Conservation (phyloP, 2,113 vertebrate species). For the Callipepla californica region DNA sequence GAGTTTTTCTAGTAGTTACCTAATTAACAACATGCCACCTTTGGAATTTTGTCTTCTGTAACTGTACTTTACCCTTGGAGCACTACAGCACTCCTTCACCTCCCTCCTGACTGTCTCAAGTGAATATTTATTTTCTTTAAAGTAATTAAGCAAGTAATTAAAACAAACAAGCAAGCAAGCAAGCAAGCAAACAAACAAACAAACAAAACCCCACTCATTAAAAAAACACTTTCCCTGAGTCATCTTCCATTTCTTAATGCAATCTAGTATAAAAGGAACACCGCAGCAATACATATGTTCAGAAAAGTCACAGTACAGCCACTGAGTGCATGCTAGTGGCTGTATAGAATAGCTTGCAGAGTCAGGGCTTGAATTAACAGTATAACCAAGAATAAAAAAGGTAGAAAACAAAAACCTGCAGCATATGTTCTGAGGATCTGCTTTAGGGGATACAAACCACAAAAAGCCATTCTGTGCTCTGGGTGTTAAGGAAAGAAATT, state of each 20-base stretch:
- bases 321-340: background rate
- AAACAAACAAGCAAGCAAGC: background rate
- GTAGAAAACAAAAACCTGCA: background rate
- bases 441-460: background rate
- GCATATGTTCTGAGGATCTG: background rate
- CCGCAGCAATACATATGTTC: background rate
- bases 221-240: background rate
- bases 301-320: background rate
- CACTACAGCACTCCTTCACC: background rate
- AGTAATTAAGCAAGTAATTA: background rate
- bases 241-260: background rate
- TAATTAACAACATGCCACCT: background rate
- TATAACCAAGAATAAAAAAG: background rate
- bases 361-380: background rate
- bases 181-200: fast-evolving
- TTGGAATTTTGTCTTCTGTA: background rate
- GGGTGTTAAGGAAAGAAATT: background rate
- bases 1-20: background rate
- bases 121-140: background rate
- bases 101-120: background rate
- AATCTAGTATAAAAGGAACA: background rate
- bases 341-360: background rate
- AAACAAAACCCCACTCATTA: background rate
- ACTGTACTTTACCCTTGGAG: background rate
- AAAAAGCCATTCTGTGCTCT: background rate